Evolutionary conservation across 2,113 vertebrate genomes (phyloP), one percentile per base, ranked within the genome.

Genomic region (Symphodus melops): DNA sequence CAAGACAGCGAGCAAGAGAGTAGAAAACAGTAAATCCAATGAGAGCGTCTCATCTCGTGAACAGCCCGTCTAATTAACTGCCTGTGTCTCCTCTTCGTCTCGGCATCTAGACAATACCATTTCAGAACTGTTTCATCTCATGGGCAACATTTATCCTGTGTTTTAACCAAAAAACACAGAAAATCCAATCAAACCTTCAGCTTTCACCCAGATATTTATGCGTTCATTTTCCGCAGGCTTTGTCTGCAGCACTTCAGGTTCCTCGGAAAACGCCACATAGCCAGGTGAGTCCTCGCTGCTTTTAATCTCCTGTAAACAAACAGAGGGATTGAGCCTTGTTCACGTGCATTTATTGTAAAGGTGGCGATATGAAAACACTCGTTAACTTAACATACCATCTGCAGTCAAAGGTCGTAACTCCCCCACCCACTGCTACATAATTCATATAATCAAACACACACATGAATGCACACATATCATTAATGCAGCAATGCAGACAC

Each of bases 181-280:
- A 62, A 66, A 61, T 72, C 70, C 52, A 70, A 55, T 9, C 14
- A 58, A 37, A 62, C 8, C 37, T n/a, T 11, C 19, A 48, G 25
- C 28, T 5, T 8, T 19, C 21, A 65, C 37, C 51, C 14, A 25
- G n/a, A 46, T 56, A 5, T 28, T 55, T 60, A n/a, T 62, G 1
- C 69, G 52, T 41, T 46, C 23, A 36, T 20, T 71, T 55, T 23
- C 51, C 17, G 52, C 91, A 99, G 98, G 73, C 94, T 99, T 68
- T 99, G 97, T 90, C 96, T 99, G 63, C 98, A 99, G 91, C 98
- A 98, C 93, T 99, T 99, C 92, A 93, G 96, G 80, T 99, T 99
- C 66, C 91, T 99, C 11, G 98, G 98, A 65, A 99, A 99, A 88
- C 96, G 97, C 68, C 97, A 98, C 88, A 98, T 99, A 78, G 95